Percentiles rank a stretch among this genome's conserved stretches.
phyloP scores from a whole-genome alignment of 2,888 invertebrate species.

The Cheilosia scutellata region DNA sequence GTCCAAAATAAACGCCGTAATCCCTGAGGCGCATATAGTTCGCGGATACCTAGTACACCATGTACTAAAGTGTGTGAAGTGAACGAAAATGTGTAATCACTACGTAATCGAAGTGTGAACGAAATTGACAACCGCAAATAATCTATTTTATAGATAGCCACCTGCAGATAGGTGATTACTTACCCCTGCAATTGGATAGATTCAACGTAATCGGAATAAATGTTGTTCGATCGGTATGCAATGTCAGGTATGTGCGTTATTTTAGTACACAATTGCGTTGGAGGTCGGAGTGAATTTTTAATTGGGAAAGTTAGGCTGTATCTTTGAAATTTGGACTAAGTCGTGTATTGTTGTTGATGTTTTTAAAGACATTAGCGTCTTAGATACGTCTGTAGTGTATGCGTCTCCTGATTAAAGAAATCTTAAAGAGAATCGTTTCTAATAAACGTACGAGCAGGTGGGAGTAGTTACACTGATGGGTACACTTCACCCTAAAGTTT shows the following conservation, averaged over 20 bases:
- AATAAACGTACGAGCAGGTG: too few relatives aligned
- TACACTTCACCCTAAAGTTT: too few relatives aligned
- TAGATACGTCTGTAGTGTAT: too few relatives aligned
- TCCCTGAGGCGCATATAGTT: slow-evolving; percentile 34
- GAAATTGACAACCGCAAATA: slow-evolving; percentile 53
- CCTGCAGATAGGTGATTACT: background rate
- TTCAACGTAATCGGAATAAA: slow-evolving; percentile 67
- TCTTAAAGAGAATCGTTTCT: too few relatives aligned
- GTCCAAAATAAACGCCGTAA: slow-evolving; percentile 55
- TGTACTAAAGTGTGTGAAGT: slow-evolving; percentile 45
- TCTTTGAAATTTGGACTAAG: too few relatives aligned
- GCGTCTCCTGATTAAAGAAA: too few relatives aligned
- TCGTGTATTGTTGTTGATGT: too few relatives aligned
- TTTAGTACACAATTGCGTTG: background rate
- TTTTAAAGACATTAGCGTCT: too few relatives aligned
- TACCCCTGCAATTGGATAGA: slow-evolving; percentile 54
- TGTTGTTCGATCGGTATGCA: slow-evolving; percentile 83
- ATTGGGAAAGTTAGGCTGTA: too few relatives aligned
- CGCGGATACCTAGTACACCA: slow-evolving; percentile 1
- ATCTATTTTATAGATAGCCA: slow-evolving; percentile 31
- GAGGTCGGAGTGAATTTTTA: background rate
- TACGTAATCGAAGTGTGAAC: slow-evolving; percentile 36
- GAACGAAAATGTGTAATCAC: slow-evolving; percentile 55
- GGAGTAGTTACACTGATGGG: too few relatives aligned
- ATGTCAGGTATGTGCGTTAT: slow-evolving; percentile 81